A percentile compares a stretch with the other conserved stretches of the same genome.
Conservation (phyloP, 2,113 vertebrate genomes). For the Hippocampus comes region DNA sequence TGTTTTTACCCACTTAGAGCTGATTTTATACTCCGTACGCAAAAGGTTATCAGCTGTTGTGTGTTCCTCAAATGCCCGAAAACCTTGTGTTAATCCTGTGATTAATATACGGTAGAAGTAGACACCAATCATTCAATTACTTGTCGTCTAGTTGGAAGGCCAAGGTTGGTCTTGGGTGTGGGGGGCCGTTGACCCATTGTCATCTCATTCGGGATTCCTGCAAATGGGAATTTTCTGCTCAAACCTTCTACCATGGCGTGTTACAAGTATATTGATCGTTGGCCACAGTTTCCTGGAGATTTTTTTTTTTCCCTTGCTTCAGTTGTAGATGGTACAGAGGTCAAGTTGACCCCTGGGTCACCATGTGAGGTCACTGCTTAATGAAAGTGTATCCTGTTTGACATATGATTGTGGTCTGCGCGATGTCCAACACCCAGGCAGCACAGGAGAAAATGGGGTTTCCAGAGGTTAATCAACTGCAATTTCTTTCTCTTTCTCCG, state of each 20-base stretch:
- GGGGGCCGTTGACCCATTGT: background rate
- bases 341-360: slow-evolving; percentile 27
- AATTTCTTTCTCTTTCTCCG: slow-evolving; percentile 45
- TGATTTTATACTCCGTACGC: background rate
- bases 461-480: slow-evolving; percentile 66
- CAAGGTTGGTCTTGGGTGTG: background rate
- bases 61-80: background rate
- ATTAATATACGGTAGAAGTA: background rate
- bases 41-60: background rate
- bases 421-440: slow-evolving; percentile 41
- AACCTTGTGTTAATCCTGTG: background rate
- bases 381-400: slow-evolving; percentile 53
- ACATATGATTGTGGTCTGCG: slow-evolving; percentile 35
- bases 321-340: slow-evolving; percentile 18
- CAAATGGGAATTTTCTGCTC: background rate
- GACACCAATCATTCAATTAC: background rate
- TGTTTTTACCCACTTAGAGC: background rate
- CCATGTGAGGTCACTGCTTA: slow-evolving; percentile 48
- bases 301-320: slow-evolving; percentile 34
- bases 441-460: slow-evolving; percentile 63
- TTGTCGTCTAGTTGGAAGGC: slow-evolving; percentile 9
- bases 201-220: slow-evolving; percentile 13
- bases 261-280: slow-evolving; percentile 5
- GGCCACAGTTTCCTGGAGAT: slow-evolving; percentile 3
- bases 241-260: background rate